Base-by-base conservation (phyloP, 2,113 vertebrate genomes). In the Labrus mixtus region DNA sequence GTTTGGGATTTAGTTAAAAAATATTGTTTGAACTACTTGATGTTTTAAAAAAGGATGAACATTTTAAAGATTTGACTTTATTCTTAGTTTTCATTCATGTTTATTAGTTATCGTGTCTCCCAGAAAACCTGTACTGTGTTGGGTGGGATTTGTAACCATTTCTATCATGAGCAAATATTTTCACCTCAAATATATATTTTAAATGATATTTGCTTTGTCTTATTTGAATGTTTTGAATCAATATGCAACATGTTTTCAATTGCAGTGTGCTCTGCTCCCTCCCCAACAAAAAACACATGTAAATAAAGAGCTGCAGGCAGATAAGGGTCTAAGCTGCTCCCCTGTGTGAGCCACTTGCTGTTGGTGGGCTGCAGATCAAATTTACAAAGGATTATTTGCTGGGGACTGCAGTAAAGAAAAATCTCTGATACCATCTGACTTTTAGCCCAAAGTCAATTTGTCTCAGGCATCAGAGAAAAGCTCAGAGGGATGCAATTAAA, bases 401-500 rank as follows among this genome's bases (percentile, higher is more conserved):
- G 73, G 68, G 59, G 64, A 72, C 87, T 70, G 83, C 55, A 70
- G 73, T 86, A 71, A 85, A 87, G 10, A 29, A 84, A 86, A 85
- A 72, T 74, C 71, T 36, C 68, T 48, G 86, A 87, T 90, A 87
- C 57, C 66, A 87, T 91, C 88, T 86, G 76, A 91, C 83, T 88
- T 79, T 73, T 89, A 75, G 83, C 80, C 85, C 71, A 82, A 88
- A 91, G 85, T 90, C 87, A 90, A 84, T 88, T 90, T 91, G 83
- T 84, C 72, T 83, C 71, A 78, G 76, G 64, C 79, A 78, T 89
- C 84, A 81, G 55, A 85, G 69, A 70, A 60, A 68, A 80, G 74
- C 73, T 81, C 79, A 75, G 79, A 84, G 79, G 79, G 83, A 89
- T 75, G 79, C 79, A 88, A 90, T 92, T 91, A 92, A 91, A 93